Percentiles rank a stretch among this genome's conserved stretches.
Conservation (phyloP, 2,797 vertebrate species). For the Falco peregrinus region DNA sequence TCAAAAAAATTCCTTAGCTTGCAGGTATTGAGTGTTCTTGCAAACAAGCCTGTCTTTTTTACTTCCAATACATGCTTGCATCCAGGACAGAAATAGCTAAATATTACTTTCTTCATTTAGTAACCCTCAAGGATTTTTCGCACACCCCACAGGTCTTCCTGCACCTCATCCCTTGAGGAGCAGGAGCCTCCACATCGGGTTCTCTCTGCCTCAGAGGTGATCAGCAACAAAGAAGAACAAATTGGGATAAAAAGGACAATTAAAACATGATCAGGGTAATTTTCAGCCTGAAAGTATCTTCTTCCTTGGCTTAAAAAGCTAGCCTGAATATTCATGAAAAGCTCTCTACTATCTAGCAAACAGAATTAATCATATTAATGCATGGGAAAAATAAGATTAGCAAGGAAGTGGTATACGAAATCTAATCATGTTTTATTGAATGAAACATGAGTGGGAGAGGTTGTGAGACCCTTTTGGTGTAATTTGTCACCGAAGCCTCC, state of each 20-base stretch:
- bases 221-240: not conserved
- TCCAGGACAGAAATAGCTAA: not conserved
- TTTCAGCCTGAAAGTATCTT: constrained; percentile 8
- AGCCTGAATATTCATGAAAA: constrained; percentile 7
- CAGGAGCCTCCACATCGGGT: accelerated
- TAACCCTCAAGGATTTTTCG: not conserved
- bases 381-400: constrained; percentile 14
- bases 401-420: not conserved
- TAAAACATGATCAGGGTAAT: not conserved
- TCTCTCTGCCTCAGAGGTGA: not conserved
- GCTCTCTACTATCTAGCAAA: constrained; percentile 6
- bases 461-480: not conserved
- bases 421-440: constrained; percentile 33
- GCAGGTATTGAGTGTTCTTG: not conserved
- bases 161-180: not conserved
- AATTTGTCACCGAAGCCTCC: not conserved
- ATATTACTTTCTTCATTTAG: not conserved
- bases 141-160: not conserved
- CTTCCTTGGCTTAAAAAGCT: not conserved
- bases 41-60: not conserved
- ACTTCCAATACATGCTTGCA: not conserved
- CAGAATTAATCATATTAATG: constrained; percentile 58
- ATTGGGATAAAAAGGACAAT: not conserved
- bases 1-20: not conserved
- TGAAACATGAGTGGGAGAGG: constrained; percentile 30